These are phyloP conservation scores for Nyctalus aviator DNA, from an alignment of 2,797 vertebrate species.

Conservation along the genomic window DNA sequence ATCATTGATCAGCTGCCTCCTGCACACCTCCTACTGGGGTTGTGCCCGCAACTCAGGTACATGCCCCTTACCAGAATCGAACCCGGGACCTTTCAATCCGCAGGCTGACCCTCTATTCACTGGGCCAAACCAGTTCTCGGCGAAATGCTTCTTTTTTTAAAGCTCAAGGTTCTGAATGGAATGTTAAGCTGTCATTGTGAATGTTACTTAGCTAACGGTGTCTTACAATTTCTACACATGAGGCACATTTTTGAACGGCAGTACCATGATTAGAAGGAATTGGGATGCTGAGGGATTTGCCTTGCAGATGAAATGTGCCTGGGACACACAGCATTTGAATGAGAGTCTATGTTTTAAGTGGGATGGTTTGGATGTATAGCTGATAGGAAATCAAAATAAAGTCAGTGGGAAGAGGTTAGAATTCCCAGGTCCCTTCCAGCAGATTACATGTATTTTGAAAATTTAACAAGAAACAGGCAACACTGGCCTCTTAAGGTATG, in stretches of 20 bases:
- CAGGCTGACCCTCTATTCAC: too few species aligned
- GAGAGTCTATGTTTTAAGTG: background rate
- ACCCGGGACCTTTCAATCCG: too few species aligned
- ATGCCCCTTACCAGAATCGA: too few species aligned
- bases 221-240: background rate
- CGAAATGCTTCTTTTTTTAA: background rate
- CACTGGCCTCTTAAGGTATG: background rate
- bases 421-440: background rate
- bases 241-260: background rate
- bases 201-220: background rate
- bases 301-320: background rate
- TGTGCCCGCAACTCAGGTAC: too few species aligned
- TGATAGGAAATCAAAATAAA: conserved; percentile 14
- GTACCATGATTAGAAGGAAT: background rate
- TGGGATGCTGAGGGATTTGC: background rate
- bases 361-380: background rate
- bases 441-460: background rate
- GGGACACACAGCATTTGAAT: background rate
- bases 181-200: background rate
- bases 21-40: too few species aligned
- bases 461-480: background rate
- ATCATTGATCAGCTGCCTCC: too few species aligned
- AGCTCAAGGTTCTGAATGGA: background rate
- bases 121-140: too few species aligned
- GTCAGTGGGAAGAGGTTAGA: background rate